Evolutionary conservation across 1,140 invertebrate species (phyloP).

Genomic region (Mizuhopecten yessoensis): DNA sequence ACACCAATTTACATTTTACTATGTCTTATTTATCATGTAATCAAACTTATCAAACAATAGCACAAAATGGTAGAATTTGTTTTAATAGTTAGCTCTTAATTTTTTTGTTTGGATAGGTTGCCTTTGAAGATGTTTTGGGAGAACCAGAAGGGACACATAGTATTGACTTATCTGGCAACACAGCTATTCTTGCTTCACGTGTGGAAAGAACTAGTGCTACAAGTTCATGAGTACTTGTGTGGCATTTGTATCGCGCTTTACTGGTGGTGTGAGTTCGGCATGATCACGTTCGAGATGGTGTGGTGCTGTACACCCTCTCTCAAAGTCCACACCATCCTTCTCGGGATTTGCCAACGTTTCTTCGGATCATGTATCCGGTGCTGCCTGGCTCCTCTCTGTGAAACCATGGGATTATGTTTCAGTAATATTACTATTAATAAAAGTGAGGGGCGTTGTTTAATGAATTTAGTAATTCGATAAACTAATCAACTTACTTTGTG

Average conservation of each 20-base stretch:
- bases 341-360: constrained; percentile 42
- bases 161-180: constrained; percentile 89
- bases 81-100: no score
- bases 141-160: constrained; percentile 85
- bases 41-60: no score
- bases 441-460: not conserved
- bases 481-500: no score
- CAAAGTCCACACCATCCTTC: constrained; percentile 47
- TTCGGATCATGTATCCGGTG: constrained; percentile 44
- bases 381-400: constrained; percentile 58
- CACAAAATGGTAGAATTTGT: no score
- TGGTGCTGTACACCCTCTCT: constrained; percentile 81
- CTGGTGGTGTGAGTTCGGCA: constrained; percentile 89
- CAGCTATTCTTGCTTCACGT: constrained; percentile 88
- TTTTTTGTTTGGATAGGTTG: not conserved
- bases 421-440: constrained; percentile 43
- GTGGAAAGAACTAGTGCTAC: constrained; percentile 89
- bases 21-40: no score
- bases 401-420: not conserved
- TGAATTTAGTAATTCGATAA: no score
- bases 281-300: constrained; percentile 86
- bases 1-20: no score
- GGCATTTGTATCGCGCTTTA: constrained; percentile 88
- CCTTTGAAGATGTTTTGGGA: constrained; percentile 86
- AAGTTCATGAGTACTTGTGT: constrained; percentile 87